These are phyloP conservation scores for Leucophenga maculata DNA, from an alignment of 2,888 invertebrate species.

Conservation along the genomic window DNA sequence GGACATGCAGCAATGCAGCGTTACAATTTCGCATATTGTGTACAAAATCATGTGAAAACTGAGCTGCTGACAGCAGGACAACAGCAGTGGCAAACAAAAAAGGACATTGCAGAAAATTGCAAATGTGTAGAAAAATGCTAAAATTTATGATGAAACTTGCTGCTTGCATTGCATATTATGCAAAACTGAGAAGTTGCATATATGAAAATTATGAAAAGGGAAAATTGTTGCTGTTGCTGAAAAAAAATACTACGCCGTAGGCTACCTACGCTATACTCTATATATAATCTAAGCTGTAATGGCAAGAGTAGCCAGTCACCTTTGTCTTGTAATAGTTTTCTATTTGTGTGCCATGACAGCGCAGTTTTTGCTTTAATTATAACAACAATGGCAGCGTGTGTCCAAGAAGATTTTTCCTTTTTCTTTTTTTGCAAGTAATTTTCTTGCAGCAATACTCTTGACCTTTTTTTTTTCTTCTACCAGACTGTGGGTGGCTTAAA, in stretches of 20 bases:
- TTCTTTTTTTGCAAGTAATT: conserved; percentile 50
- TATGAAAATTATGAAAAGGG: conserved; percentile 37
- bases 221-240: conserved; percentile 42
- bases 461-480: conserved; percentile 12
- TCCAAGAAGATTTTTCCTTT: conserved; percentile 37
- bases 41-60: conserved; percentile 2
- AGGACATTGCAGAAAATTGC: neutral
- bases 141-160: neutral
- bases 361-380: conserved; percentile 54
- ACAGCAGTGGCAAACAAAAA: neutral
- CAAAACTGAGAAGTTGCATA: neutral
- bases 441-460: conserved; percentile 34
- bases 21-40: neutral
- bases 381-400: conserved; percentile 46
- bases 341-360: conserved; percentile 39
- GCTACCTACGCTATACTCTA: conserved; percentile 15
- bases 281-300: too few relatives aligned
- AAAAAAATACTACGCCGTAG: conserved; percentile 26
- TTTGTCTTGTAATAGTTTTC: neutral
- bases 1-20: conserved; percentile 12
- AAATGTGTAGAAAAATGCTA: neutral
- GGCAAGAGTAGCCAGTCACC: too few relatives aligned
- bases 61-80: conserved; percentile 11
- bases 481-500: conserved; percentile 55
- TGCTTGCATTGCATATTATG: conserved; percentile 18